A percentile compares a stretch with the other conserved stretches of the same genome.
Conservation (phyloP, 2,113 vertebrate genomes). For the Nothoprocta perdicaria region DNA sequence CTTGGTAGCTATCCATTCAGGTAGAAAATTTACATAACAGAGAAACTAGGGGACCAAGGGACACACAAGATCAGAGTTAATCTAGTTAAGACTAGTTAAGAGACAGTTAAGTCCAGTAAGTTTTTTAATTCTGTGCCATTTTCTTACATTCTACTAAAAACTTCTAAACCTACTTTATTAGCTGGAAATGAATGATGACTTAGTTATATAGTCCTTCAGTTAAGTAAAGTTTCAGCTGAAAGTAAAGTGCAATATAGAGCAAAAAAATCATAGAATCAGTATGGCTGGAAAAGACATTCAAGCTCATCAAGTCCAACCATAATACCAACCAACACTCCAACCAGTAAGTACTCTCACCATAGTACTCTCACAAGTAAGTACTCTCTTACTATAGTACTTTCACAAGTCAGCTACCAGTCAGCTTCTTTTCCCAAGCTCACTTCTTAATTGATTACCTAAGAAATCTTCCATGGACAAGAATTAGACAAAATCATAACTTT, state of each 20-base stretch:
- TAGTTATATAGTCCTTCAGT: not conserved
- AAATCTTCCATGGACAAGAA: slow-evolving; percentile 26
- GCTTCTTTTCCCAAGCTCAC: not conserved
- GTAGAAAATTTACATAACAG: not conserved
- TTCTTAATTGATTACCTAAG: slow-evolving; percentile 38
- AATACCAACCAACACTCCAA: too few relatives aligned
- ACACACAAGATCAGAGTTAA: not conserved
- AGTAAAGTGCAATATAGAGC: not conserved
- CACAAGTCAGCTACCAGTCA: not conserved
- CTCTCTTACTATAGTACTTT: not conserved
- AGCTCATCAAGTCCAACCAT: too few relatives aligned
- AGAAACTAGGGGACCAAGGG: not conserved
- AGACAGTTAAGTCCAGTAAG: not conserved
- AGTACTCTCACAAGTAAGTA: too few relatives aligned
- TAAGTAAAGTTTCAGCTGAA: not conserved
- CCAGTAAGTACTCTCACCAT: too few relatives aligned
- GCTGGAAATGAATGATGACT: not conserved
- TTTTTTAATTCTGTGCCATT: not conserved
- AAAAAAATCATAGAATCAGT: too few relatives aligned
- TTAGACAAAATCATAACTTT: not conserved
- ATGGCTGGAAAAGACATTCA: too few relatives aligned
- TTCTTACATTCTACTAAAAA: not conserved
- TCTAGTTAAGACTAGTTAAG: too few relatives aligned
- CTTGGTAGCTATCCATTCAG: not conserved
- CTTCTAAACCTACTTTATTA: not conserved